phyloP scores from a whole-genome alignment of 1,140 invertebrate species.

The Cecropterus lyciades region DNA sequence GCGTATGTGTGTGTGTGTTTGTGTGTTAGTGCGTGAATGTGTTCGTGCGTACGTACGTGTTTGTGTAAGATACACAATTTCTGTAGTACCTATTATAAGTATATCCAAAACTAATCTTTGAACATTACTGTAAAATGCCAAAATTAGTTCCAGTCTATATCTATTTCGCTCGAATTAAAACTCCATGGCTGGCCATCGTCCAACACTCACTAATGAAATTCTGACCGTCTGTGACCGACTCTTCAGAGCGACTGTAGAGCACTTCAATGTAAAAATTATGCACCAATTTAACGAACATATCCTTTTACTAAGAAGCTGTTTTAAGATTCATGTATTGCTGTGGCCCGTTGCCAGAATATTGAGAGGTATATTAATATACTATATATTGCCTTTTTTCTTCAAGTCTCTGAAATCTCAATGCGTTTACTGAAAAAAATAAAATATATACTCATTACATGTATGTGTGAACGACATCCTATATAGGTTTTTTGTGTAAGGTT shows the following conservation, averaged over 20 bases:
- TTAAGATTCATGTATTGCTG: conserved; percentile 44
- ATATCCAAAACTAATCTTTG: too few relatives aligned
- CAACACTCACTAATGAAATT: conserved; percentile 77
- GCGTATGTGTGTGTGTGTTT: too few relatives aligned
- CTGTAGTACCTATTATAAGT: too few relatives aligned
- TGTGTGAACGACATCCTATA: too few relatives aligned
- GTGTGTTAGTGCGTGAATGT: too few relatives aligned
- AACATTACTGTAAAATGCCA: neutral
- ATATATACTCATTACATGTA: too few relatives aligned
- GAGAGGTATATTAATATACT: conserved; percentile 13
- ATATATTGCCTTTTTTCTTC: neutral
- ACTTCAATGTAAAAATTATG: conserved; percentile 72
- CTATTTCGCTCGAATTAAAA: conserved; percentile 42
- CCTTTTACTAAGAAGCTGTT: conserved; percentile 61
- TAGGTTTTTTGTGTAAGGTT: too few relatives aligned
- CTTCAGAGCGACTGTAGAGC: conserved; percentile 59
- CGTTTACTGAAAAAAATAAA: neutral
- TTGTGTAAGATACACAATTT: too few relatives aligned
- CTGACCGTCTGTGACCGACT: conserved; percentile 68
- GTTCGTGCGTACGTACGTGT: too few relatives aligned
- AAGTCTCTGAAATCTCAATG: neutral
- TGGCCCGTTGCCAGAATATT: conserved; percentile 35
- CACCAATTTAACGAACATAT: conserved; percentile 57
- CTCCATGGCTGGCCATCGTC: conserved; percentile 58
- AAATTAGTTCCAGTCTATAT: conserved; percentile 10